Evolutionary conservation across 2,888 invertebrate genomes (phyloP), one percentile per base, ranked within the genome.

Genomic region (Diarsia dahlii): DNA sequence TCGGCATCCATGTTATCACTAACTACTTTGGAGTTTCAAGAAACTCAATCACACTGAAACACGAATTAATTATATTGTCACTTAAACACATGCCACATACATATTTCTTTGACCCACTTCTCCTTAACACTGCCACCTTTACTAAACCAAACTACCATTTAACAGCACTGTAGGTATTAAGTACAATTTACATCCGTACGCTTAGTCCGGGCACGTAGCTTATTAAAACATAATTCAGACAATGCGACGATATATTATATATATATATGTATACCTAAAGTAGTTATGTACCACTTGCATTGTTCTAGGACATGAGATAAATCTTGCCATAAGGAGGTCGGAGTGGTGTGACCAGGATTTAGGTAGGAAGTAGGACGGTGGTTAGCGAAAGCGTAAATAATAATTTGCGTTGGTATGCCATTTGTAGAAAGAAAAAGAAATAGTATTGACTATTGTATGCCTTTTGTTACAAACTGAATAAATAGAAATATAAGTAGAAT

Each of bases 291-390:
- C 64, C 52, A 79, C 65, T 86, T 80, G 88, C 89, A 92, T 91
- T 92, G 91, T 91, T 87, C 81, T 76, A 50, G 60, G 87, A 86
- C 86, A 73, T 67, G 71, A 91, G 90, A 92, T 92, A 92, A 91
- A 89, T 89, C 87, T 87, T 84, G 62, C 13, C 56, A 34, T 76
- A 88, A 88, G 74, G 80, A 87, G 88, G 88, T 86, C 80, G 74
- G 76, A 65, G 54, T 69, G 63, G 45, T 54, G 62, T 64, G 60
- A 69, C 84, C 69, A 83, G 13, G 71, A 63, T 60, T 69, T 76
- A 12, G 10, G 15, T 65, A 45, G n/a, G n/a, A 69, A 71, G 34
- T 48, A 23, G 65, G 8, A 77, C 48, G 9, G 13, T 73, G 15
- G 50, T 56, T 75, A 28, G 39, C 6, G 20, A 65, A 60, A 58